Base-by-base conservation (phyloP, 2,113 vertebrate genomes). In the Calidris pygmaea region DNA sequence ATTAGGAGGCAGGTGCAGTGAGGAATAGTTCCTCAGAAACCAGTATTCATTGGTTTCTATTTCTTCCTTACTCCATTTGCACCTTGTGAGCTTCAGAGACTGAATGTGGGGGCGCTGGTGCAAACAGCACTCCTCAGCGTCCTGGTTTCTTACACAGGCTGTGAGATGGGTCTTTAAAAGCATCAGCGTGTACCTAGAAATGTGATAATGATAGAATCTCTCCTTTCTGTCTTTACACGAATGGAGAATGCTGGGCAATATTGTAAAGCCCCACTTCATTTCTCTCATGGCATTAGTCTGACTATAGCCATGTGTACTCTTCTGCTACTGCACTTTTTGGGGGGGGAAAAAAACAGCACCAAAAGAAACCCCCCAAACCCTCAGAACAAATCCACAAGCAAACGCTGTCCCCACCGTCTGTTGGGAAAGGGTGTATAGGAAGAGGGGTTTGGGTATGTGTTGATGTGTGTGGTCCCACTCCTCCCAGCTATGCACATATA, bases 401-500 rank as follows among this genome's bases (percentile, higher is more conserved):
- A 58, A 52, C 20, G 7, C 9, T 11, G 3, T 5, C 7, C 22
- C 14, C 14, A 29, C 32, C 67, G 16, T n/a, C 52, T 66, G 11
- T 53, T 56, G 71, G 52, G 74, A 58, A 53, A 5, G n/a, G 24
- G 24, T 18, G 13, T 22, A 2, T 13, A 62, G 41, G 48, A 80
- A 29, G 16, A 3, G 15, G n/a, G 10, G 14, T 60, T 90, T 85
- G 67, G 7, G 19, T 58, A 0, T 17, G 0, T 45, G 13, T 32
- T 72, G 35, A 24, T 55, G 39, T 27, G 26, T 79, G 11, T 35
- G 41, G 12, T 83, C 50, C 10, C 23, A 3, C 0, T 8, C 7
- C 26, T 89, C 7, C 58, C 53, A 52, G 82, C 45, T 50, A 3
- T 10, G 2, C 2, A 0, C 2, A 4, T 77, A 2, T 48, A 6